Conservation (phyloP, 2,888 invertebrate species). For the Himalopsyche anomala region DNA sequence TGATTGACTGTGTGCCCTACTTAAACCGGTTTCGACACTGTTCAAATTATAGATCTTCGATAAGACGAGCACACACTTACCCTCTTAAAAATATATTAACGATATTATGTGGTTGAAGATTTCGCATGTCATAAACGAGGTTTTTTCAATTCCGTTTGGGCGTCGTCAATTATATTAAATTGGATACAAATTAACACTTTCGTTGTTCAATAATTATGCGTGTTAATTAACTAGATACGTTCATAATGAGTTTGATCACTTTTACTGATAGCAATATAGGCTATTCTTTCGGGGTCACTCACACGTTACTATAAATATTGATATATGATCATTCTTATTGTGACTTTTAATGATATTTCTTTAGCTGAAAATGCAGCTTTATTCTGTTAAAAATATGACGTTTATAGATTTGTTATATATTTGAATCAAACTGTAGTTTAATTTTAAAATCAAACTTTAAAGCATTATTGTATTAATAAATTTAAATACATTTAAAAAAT, state of each 20-base stretch:
- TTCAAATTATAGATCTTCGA: conserved; percentile 26
- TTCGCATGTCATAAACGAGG: not conserved
- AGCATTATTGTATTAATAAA: too few species aligned
- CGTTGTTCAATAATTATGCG: conserved; percentile 17
- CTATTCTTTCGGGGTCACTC: not conserved
- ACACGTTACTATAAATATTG: too few species aligned
- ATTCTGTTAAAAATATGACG: too few species aligned
- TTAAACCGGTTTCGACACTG: not conserved
- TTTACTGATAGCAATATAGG: conserved; percentile 31
- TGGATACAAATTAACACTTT: conserved; percentile 39
- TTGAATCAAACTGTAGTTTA: too few species aligned
- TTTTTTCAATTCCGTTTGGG: not conserved
- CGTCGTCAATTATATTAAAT: conserved; percentile 23
- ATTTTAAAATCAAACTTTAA: too few species aligned
- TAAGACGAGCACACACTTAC: not conserved
- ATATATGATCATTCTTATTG: too few species aligned
- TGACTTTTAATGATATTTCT: too few species aligned
- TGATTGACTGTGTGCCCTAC: conserved; percentile 32
- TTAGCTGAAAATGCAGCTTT: too few species aligned
- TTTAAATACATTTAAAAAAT: too few species aligned
- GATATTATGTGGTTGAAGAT: conserved; percentile 3
- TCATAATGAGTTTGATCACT: conserved; percentile 11
- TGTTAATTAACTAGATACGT: not conserved
- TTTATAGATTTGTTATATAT: too few species aligned
- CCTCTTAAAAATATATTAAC: conserved; percentile 31